Evolutionary conservation across 2,888 invertebrate genomes (phyloP), one percentile per base, ranked within the genome.

Genomic region (Eupithecia abbreviata): DNA sequence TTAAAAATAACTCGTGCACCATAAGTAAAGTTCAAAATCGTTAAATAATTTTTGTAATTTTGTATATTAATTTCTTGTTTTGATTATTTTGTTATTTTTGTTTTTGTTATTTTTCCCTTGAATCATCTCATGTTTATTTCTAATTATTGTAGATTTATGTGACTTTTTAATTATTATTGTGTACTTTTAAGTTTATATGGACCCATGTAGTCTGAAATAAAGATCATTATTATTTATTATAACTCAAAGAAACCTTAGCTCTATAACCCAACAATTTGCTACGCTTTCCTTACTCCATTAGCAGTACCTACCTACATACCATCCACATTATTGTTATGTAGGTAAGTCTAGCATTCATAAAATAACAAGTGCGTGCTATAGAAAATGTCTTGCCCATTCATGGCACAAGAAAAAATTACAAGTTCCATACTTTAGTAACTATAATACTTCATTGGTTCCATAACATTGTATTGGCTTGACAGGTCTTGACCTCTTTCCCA

Each of bases 401-500:
- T 72, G 43, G 58, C 45, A 9, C 41, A 45, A 79, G 73, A 82
- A 84, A 84, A 83, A 80, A 62, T 12, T 62, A 62, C 30, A 3
- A 58, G 18, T 58, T 58, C 9, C 58, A 55, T 55, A 55, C 51
- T 15, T 15, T 51, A 51, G 13, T 51, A 49, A 51, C 51, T 51
- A 12, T 2, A 49, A 51, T n/a, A n/a, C 82, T 77, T 65, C 65
- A 62, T 74, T 76, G 79, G 81, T 83, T 83, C 82, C 78, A 85
- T 85, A 84, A 80, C 82, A 84, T 86, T 85, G 84, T 80, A 80
- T 80, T 79, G 78, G 76, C 66, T 77, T 81, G 81, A 82, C 80
- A 83, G 79, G 80, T 83, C 84, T 85, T 88, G 86, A 86, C 86
- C 86, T 88, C 84, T 89, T 87, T 87, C 86, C 85, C 83, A 91